phyloP scores from a whole-genome alignment of 2,113 vertebrate genomes.

The Camelus bactrianus region DNA sequence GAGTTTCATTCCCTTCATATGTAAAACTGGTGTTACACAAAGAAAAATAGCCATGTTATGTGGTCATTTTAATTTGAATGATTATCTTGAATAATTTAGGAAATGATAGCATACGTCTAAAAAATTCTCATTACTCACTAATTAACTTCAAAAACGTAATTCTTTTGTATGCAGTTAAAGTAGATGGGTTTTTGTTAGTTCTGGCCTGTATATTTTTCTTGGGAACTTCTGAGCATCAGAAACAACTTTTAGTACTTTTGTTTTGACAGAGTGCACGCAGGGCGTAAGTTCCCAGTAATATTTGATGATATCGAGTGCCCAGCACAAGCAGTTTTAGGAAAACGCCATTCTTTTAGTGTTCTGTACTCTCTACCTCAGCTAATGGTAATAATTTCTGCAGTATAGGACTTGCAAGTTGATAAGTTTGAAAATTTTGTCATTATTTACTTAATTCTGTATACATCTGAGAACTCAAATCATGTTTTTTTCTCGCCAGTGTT shows the following conservation, averaged over 20 bases:
- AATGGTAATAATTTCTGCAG: not conserved
- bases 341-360: not conserved
- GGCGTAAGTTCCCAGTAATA: not conserved
- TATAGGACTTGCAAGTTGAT: not conserved
- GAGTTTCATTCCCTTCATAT: not conserved
- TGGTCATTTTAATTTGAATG: not conserved
- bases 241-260: not conserved
- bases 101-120: not conserved
- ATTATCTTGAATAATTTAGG: slow-evolving; percentile 5
- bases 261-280: not conserved
- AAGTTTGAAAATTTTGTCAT: not conserved
- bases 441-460: not conserved
- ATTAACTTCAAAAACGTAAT: slow-evolving; percentile 5
- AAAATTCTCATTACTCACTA: not conserved
- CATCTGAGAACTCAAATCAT: not conserved
- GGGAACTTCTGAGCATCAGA: not conserved
- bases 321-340: not conserved
- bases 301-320: not conserved
- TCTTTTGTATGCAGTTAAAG: not conserved
- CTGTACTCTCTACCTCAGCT: not conserved
- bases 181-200: not conserved
- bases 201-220: not conserved
- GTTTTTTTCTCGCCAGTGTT: not conserved
- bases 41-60: not conserved
- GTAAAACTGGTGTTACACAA: not conserved